Evolutionary conservation across 2,888 invertebrate species (phyloP).

Genomic region (Osedax fenrisi): DNA sequence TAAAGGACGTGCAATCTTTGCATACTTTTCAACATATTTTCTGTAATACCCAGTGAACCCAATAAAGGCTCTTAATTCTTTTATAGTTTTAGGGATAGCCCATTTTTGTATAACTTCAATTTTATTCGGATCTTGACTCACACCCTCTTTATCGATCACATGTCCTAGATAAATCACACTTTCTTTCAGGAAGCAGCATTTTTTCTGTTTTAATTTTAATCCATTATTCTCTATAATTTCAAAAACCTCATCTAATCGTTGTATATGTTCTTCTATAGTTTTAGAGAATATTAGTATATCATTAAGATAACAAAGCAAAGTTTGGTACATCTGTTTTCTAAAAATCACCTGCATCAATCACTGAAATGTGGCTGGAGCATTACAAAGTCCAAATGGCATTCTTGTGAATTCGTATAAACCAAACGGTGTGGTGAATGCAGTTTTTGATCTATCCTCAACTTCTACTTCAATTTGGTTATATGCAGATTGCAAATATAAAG

Average conservation of each 20-base stretch:
- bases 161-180: conserved; percentile 32
- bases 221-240: conserved; percentile 21
- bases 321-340: conserved; percentile 29
- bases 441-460: conserved; percentile 32
- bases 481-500: conserved; percentile 33
- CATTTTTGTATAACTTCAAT: not conserved
- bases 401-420: conserved; percentile 34
- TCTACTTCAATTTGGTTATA: conserved; percentile 33
- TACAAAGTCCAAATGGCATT: conserved; percentile 36
- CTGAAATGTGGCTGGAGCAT: conserved; percentile 36
- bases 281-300: conserved; percentile 34
- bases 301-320: conserved; percentile 34
- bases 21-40: conserved; percentile 33
- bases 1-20: conserved; percentile 35
- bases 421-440: conserved; percentile 33
- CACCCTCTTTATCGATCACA: conserved; percentile 27
- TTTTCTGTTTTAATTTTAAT: conserved; percentile 32
- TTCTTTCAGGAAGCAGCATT: conserved; percentile 32
- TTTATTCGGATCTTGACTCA: conserved; percentile 8
- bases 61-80: conserved; percentile 32
- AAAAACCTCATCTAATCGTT: conserved; percentile 31
- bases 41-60: conserved; percentile 36
- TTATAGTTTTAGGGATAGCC: not conserved
- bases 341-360: conserved; percentile 35
- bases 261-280: conserved; percentile 27